Percentiles rank a stretch among this genome's conserved stretches.
These are phyloP conservation scores for Thryonomys swinderianus DNA, from an alignment of 2,113 vertebrate genomes.

Conservation along the genomic window DNA sequence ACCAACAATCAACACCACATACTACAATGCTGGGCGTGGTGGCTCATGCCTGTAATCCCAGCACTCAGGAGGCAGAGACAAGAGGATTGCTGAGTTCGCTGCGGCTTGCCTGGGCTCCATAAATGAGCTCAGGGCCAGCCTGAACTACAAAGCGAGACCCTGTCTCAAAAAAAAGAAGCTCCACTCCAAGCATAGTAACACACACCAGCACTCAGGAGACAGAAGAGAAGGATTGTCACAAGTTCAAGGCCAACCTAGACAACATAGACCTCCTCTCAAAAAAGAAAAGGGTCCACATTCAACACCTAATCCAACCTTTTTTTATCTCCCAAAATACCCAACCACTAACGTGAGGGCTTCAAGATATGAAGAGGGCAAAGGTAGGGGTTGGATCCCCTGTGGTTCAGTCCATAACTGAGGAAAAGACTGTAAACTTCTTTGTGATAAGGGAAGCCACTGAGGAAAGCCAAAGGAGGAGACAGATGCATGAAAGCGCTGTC, in stretches of 20 bases:
- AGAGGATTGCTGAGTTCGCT: too few species aligned
- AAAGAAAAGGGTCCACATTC: neutral
- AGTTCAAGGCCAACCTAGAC: neutral
- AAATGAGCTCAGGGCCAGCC: too few species aligned
- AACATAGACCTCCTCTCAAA: neutral
- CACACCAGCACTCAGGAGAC: neutral
- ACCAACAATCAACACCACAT: too few species aligned
- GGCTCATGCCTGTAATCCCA: too few species aligned
- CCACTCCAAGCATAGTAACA: neutral
- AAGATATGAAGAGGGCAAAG: neutral
- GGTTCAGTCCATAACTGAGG: neutral
- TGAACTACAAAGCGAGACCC: too few species aligned
- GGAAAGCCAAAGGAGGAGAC: neutral
- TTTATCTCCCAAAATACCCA: neutral
- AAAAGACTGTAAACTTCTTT: neutral
- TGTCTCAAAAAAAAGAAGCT: too few species aligned
- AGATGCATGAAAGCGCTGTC: neutral
- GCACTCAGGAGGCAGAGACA: too few species aligned
- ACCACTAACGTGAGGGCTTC: neutral
- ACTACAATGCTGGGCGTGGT: too few species aligned
- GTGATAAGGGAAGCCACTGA: neutral
- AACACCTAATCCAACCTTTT: neutral
- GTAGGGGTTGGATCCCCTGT: neutral
- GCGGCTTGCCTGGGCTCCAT: too few species aligned
- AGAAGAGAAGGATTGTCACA: neutral